Evolutionary conservation across 2,113 vertebrate species (phyloP), one percentile per base, ranked within the genome.

Genomic region (Nothobranchius kuhntae): DNA sequence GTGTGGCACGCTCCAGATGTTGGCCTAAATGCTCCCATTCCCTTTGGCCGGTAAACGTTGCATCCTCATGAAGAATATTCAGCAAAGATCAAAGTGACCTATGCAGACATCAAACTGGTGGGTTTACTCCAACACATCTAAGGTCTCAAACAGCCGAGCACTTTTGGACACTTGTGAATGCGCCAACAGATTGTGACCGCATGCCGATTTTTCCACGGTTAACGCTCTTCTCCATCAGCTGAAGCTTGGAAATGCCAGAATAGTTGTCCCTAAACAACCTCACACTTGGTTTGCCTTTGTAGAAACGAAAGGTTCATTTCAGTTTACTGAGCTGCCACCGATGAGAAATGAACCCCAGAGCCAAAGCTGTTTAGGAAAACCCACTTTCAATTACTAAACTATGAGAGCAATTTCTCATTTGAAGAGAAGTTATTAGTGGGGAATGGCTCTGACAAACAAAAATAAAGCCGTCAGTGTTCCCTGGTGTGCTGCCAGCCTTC

Each of bases 1-100:
- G 71, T 26, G 53, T 77, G 62, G 63, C 73, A 73, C 15, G 57
- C 9, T 73, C 85, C 89, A 90, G 86, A 89, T 89, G 89, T 89
- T 69, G 53, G 24, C 63, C 53, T 61, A 61, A 7, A 7, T 55
- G 50, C 77, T 30, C 52, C 35, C 21, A 75, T 47, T 81, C 63
- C 66, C 47, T 65, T 64, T 82, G 65, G 26, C 59, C 35, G 7
- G 15, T 68, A 44, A 8, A 9, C 9, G 38, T 13, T 8, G 68
- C 50, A 64, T 71, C 53, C 59, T 60, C 61, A 15, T 44, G 2
- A 44, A 44, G 11, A 44, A 44, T 38, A 7, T 40, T 40, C 9
- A 30, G 30, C 9, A 40, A 3, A 38, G 7, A 38, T 38, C 4
- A 6, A 40, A 58, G 55, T 3, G 36, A 40, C 1, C 0, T n/a